phyloP scores from a whole-genome alignment of 2,113 vertebrate genomes.

The Zosterops japonicus region DNA sequence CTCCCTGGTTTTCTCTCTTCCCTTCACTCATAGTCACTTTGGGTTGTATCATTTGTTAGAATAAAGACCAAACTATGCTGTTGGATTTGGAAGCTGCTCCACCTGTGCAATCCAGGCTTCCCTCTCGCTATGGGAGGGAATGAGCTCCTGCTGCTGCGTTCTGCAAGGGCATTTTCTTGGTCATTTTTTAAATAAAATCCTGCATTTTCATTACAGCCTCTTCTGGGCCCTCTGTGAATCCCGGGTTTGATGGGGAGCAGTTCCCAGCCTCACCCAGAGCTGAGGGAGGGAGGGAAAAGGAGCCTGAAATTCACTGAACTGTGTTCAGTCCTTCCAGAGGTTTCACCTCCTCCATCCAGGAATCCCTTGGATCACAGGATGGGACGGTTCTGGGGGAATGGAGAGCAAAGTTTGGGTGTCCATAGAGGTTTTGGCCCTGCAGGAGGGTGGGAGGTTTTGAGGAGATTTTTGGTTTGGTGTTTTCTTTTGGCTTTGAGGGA shows the following conservation, averaged over 20 bases:
- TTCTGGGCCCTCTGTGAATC: not conserved
- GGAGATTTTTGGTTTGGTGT: not conserved
- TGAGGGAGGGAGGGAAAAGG: not conserved
- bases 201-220: slow-evolving; percentile 16
- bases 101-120: not conserved
- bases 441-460: not conserved
- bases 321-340: not conserved
- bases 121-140: not conserved
- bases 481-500: not conserved
- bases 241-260: not conserved
- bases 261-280: not conserved
- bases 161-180: slow-evolving; percentile 3
- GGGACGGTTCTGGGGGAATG: not conserved
- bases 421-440: fast-evolving
- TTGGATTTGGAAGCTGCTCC: not conserved
- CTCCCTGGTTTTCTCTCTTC: slow-evolving; percentile 24
- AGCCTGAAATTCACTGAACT: not conserved
- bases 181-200: slow-evolving; percentile 22
- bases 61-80: slow-evolving; percentile 66
- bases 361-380: not conserved
- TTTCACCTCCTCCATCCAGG: not conserved
- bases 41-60: slow-evolving; percentile 60
- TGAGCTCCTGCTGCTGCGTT: not conserved
- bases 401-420: not conserved
- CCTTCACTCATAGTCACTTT: slow-evolving; percentile 38